Percentiles rank a stretch among this genome's conserved stretches.
phyloP scores from a whole-genome alignment of 2,888 invertebrate species.

The Ennomos fuscantarius region DNA sequence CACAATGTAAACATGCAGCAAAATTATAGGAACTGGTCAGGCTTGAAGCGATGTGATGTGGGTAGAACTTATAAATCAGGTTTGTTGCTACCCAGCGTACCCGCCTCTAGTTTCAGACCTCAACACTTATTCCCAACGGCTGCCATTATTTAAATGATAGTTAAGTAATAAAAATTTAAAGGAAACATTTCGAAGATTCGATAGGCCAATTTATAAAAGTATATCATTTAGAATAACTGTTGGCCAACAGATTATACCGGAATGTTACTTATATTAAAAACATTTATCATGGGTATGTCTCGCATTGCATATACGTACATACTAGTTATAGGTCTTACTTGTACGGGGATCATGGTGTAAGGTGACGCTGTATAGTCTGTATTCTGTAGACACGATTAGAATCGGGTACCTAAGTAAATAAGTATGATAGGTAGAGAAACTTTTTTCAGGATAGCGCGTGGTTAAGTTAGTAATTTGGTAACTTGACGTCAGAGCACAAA shows the following conservation, averaged over 20 bases:
- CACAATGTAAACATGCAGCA: slow-evolving; percentile 3
- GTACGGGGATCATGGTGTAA: too few species aligned
- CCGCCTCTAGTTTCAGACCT: slow-evolving; percentile 56
- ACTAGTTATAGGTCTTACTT: too few species aligned
- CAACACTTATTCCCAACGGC: slow-evolving; percentile 44
- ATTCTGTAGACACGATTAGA: too few species aligned
- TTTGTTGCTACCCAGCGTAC: slow-evolving; percentile 56
- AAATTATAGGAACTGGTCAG: slow-evolving; percentile 12
- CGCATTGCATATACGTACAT: too few species aligned
- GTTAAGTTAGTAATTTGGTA: too few species aligned
- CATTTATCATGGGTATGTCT: too few species aligned
- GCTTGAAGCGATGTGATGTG: slow-evolving; percentile 15
- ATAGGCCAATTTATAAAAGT: slow-evolving; percentile 22
- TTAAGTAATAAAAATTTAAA: slow-evolving; percentile 33
- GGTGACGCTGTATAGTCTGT: too few species aligned
- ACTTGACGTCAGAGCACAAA: neutral
- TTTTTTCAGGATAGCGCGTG: too few species aligned
- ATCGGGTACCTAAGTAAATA: too few species aligned
- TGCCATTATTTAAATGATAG: slow-evolving; percentile 43
- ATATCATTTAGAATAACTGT: neutral
- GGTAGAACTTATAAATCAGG: slow-evolving; percentile 58
- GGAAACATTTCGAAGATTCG: slow-evolving; percentile 29
- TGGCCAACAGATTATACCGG: neutral
- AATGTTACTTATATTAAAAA: neutral
- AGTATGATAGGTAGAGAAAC: too few species aligned